These are phyloP conservation scores for Aethes cnicana DNA, from an alignment of 2,888 invertebrate species.

Conservation along the genomic window DNA sequence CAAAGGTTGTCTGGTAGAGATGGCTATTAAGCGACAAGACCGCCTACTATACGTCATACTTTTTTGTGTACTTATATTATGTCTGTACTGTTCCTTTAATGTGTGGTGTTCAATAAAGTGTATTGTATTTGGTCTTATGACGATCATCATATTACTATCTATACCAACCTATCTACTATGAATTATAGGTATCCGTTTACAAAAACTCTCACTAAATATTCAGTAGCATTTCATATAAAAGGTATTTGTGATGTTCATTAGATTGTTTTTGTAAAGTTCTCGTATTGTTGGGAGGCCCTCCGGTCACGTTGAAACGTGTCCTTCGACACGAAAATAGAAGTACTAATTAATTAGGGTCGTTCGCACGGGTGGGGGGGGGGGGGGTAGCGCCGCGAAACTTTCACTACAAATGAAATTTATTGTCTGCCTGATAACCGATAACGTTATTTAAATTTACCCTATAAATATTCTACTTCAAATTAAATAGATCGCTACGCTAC, in stretches of 20 bases:
- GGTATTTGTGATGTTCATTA: background rate
- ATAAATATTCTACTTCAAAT: constrained; percentile 22
- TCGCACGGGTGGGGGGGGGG: constrained; percentile 9
- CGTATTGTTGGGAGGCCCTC: constrained; percentile 37
- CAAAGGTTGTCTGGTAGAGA: no score
- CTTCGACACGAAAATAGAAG: constrained; percentile 49
- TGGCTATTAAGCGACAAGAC: no score
- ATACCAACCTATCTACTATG: no score
- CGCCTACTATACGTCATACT: no score
- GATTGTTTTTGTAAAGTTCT: background rate
- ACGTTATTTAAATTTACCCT: constrained; percentile 38
- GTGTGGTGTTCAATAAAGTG: no score
- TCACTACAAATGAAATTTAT: constrained; percentile 53
- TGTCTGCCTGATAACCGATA: constrained; percentile 45
- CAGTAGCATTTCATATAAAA: no score
- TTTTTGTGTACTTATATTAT: no score
- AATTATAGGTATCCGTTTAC: no score
- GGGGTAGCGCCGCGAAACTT: constrained; percentile 40
- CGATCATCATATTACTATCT: no score
- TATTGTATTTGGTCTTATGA: no score
- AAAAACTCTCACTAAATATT: no score
- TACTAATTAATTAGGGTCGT: constrained; percentile 58
- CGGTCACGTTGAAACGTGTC: constrained; percentile 52
- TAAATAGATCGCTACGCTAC: background rate
- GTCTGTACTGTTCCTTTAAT: no score